Evolutionary conservation across 1,140 invertebrate species (phyloP), one percentile per base, ranked within the genome.

Genomic region (Cepaea nemoralis): DNA sequence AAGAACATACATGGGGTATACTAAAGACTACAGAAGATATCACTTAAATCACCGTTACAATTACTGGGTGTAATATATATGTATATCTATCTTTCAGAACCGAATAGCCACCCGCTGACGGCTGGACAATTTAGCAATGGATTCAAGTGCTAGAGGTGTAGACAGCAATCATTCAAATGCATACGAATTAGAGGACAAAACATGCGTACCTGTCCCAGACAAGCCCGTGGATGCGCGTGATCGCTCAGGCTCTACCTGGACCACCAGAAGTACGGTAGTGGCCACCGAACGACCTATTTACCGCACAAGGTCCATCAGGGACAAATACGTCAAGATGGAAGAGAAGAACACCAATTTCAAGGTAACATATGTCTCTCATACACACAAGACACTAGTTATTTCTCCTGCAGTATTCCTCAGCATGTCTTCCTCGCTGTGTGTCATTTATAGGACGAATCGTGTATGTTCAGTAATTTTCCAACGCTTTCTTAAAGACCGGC

Each of bases 251-350:
- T 79, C 77, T 8, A 79, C 77, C 0, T 79, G 80, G 70, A 66
- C 80, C 5, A 74, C 12, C 70, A 33, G 69, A n/a, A 81, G 50
- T 24, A 75, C 69, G 0, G 33, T 74, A 0, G 14, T 81, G 48
- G 22, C 45, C 2, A 81, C 37, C 12, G 39, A 81, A 6, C 48
- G 80, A 22, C 80, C 80, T 1, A 66, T 81, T 8, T 75, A 66
- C 31, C 40, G 14, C 14, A 81, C 80, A 0, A 31, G 55, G 37
- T 63, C 80, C 19, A 33, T 81, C 27, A 74, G 80, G n/a, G 80
- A 81, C 24, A 55, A 74, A 45, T 81, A 63, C 31, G 37, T 81
- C 0, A 81, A 81, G 31, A 70, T 22, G 24, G 80, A 74, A 42
- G 70, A 81, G 67, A 80, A 48, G 37, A 35, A 33, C 50, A 77